Evolutionary conservation across 2,113 vertebrate species (phyloP).

Genomic region (Oncorhynchus keta): DNA sequence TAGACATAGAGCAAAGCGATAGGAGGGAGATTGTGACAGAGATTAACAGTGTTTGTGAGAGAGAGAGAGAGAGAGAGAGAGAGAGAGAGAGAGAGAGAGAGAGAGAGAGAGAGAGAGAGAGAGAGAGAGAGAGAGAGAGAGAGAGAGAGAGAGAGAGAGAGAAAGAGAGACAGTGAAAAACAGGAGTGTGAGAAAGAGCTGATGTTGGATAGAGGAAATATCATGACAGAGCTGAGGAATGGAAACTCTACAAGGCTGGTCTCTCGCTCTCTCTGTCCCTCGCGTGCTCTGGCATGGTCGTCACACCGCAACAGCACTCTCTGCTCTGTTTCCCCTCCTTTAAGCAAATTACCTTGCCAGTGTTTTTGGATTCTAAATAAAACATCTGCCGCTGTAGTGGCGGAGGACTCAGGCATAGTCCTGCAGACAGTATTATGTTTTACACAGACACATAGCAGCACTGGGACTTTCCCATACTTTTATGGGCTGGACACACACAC

Average conservation of each 20-base stretch:
- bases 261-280: constrained; percentile 12
- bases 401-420: constrained; percentile 19
- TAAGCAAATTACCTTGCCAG: constrained; percentile 46
- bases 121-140: too few species aligned
- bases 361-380: constrained; percentile 33
- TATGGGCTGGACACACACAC: not conserved
- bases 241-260: constrained; percentile 35
- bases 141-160: not conserved
- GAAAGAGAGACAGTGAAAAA: not conserved
- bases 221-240: constrained; percentile 28
- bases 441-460: constrained; percentile 39
- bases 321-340: constrained; percentile 6
- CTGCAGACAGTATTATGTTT: constrained; percentile 43
- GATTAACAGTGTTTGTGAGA: not conserved
- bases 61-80: not conserved
- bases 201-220: constrained; percentile 25
- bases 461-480: constrained; percentile 52
- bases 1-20: not conserved
- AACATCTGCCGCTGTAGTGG: constrained; percentile 54
- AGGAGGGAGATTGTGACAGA: not conserved
- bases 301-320: not conserved
- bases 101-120: not conserved
- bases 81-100: not conserved
- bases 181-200: constrained; percentile 31
- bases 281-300: constrained; percentile 10